phyloP scores from a whole-genome alignment of 53 echinoderm and acorn worm genomes.

The Arbacia lixula region DNA sequence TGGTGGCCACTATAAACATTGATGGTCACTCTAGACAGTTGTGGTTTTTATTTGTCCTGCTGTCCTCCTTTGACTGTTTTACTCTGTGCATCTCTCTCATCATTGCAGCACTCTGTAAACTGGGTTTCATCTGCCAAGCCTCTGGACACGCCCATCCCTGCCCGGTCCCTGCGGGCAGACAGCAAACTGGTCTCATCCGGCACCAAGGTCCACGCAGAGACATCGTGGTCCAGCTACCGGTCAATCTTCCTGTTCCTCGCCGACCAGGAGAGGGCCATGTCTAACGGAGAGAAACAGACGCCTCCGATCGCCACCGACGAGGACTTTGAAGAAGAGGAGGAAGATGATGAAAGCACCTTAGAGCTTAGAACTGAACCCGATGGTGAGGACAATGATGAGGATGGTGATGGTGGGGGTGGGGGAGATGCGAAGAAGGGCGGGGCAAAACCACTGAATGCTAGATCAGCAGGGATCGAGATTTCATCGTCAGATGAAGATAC shows the following conservation, averaged over 20 bases:
- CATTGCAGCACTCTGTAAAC: constrained; percentile 75
- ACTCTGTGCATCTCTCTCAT: constrained; percentile 5
- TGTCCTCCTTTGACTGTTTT: too few species aligned
- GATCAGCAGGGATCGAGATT: constrained; percentile 41
- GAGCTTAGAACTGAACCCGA: constrained; percentile 10
- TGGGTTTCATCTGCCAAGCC: constrained; percentile 81
- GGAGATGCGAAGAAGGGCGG: constrained; percentile 1
- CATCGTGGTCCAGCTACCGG: constrained; percentile 76
- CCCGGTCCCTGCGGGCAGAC: background rate
- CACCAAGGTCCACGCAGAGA: constrained; percentile 82
- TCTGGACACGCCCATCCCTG: constrained; percentile 45
- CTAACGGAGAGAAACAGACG: background rate
- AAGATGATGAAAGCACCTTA: constrained; percentile 12
- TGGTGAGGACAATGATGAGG: background rate
- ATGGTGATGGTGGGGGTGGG: background rate
- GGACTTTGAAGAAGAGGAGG: constrained; percentile 6
- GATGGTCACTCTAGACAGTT: too few species aligned
- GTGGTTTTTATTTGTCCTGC: too few species aligned
- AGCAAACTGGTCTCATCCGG: constrained; percentile 56
- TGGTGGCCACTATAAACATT: too few species aligned
- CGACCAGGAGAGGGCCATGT: constrained; percentile 12
- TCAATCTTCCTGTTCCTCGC: constrained; percentile 69
- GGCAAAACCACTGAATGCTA: background rate
- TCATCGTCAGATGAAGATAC: constrained; percentile 46
- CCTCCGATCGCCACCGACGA: constrained; percentile 7